Conservation (phyloP, 2,888 invertebrate genomes). For the Allacma fusca region DNA sequence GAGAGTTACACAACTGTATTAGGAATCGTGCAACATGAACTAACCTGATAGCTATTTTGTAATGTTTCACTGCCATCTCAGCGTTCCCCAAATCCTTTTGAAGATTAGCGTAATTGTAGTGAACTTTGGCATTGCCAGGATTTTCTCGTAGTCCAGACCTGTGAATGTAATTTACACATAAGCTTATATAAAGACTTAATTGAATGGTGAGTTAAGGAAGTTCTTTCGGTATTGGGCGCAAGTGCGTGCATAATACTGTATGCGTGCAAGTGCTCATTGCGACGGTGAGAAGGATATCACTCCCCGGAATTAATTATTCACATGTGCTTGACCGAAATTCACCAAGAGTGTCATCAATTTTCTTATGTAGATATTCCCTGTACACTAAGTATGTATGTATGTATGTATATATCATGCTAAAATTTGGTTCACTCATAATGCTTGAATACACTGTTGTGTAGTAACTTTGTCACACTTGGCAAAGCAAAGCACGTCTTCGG, state of each 20-base stretch:
- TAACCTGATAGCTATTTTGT: slow-evolving; percentile 80
- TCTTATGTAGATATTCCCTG: background rate
- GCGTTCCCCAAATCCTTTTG: slow-evolving; percentile 78
- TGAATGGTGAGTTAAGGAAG: background rate
- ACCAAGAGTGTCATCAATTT: background rate
- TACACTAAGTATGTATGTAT: background rate
- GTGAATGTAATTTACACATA: slow-evolving; percentile 56
- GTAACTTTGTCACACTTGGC: background rate
- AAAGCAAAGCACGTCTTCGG: background rate
- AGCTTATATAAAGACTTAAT: slow-evolving; percentile 18
- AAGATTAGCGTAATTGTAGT: slow-evolving; percentile 89
- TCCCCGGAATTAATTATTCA: slow-evolving; percentile 30
- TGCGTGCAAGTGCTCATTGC: background rate
- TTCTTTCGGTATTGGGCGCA: background rate
- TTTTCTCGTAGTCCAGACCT: slow-evolving; percentile 81
- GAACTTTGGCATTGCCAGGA: slow-evolving; percentile 87
- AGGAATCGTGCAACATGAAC: slow-evolving; percentile 61
- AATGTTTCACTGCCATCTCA: slow-evolving; percentile 78
- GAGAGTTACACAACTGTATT: background rate
- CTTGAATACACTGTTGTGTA: too few relatives aligned
- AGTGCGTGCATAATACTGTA: background rate
- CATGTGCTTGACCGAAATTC: slow-evolving; percentile 20
- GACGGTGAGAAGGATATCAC: background rate
- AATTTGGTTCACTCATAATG: too few relatives aligned
- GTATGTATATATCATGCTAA: too few relatives aligned